Percentiles rank a stretch among this genome's conserved stretches.
Conservation (phyloP, 2,113 vertebrate genomes). For the Danionella cerebrum region DNA sequence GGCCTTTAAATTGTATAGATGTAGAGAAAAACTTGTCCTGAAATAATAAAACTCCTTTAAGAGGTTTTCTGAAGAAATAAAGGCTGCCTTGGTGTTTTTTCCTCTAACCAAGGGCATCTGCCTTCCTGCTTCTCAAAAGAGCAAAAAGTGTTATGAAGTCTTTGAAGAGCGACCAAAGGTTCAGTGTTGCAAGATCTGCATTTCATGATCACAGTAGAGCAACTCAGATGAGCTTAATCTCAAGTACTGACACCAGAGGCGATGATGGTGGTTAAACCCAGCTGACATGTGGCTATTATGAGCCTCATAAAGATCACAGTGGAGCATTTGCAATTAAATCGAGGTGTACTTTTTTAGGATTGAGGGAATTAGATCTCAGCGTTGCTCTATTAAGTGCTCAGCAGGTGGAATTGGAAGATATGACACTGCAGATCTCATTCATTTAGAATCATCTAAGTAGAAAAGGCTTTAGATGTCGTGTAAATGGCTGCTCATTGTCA, state of each 20-base stretch:
- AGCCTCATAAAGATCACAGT: background rate
- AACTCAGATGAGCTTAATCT: background rate
- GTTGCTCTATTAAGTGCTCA: background rate
- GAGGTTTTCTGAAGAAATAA: background rate
- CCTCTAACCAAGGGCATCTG: background rate
- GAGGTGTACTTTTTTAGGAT: background rate
- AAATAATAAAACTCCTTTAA: too few species aligned
- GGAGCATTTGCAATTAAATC: background rate
- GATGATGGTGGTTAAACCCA: background rate
- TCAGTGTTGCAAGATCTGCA: background rate
- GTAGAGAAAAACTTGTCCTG: too few species aligned
- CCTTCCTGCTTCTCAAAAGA: background rate
- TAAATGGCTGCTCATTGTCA: constrained; percentile 1
- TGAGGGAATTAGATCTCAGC: background rate
- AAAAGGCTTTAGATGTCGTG: background rate
- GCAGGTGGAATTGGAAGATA: constrained; percentile 10
- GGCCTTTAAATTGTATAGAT: too few species aligned
- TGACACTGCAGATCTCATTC: constrained; percentile 4
- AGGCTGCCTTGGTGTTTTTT: background rate
- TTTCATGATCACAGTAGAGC: background rate
- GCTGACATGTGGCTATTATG: background rate
- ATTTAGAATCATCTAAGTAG: constrained; percentile 2
- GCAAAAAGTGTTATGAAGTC: constrained; percentile 10
- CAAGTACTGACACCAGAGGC: background rate
- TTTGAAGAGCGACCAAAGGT: background rate